Evolutionary conservation across 2,888 invertebrate species (phyloP).

Genomic region (Argyresthia goedartella): DNA sequence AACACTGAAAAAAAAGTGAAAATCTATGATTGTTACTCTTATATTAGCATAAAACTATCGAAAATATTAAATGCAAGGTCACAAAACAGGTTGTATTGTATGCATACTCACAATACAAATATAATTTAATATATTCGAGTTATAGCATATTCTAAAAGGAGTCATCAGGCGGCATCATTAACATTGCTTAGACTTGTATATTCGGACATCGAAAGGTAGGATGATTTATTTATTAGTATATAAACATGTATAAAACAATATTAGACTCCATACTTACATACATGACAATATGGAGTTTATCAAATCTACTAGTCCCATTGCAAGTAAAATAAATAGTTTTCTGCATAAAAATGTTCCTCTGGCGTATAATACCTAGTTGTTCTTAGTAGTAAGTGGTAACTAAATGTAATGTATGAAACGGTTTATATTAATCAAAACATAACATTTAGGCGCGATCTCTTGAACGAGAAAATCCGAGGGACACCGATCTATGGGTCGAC

Average conservation of each 20-base stretch:
- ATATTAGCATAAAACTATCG: too few relatives aligned
- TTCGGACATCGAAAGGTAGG: slow-evolving; percentile 54
- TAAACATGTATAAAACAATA: slow-evolving; percentile 35
- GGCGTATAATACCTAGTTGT: slow-evolving; percentile 53
- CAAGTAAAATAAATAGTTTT: slow-evolving; percentile 61
- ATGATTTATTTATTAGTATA: slow-evolving; percentile 37
- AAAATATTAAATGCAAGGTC: too few relatives aligned
- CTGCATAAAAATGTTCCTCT: slow-evolving; percentile 64
- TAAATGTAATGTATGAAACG: slow-evolving; percentile 32
- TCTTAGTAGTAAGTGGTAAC: slow-evolving; percentile 47
- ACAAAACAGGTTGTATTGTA: slow-evolving; percentile 31
- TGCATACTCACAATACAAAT: too few relatives aligned
- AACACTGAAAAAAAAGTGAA: background rate
- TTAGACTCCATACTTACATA: slow-evolving; percentile 15
- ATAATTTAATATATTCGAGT: too few relatives aligned
- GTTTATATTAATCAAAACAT: too few relatives aligned
- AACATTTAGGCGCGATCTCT: too few relatives aligned
- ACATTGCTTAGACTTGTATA: slow-evolving; percentile 49
- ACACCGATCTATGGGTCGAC: too few relatives aligned
- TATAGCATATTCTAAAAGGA: slow-evolving; percentile 50
- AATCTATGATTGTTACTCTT: slow-evolving; percentile 16
- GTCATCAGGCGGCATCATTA: slow-evolving; percentile 50
- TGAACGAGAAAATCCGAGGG: too few relatives aligned
- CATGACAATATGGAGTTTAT: slow-evolving; percentile 27
- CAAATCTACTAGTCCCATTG: slow-evolving; percentile 61